Evolutionary conservation across 1,140 invertebrate species (phyloP).

Genomic region (Chlorops oryzae): DNA sequence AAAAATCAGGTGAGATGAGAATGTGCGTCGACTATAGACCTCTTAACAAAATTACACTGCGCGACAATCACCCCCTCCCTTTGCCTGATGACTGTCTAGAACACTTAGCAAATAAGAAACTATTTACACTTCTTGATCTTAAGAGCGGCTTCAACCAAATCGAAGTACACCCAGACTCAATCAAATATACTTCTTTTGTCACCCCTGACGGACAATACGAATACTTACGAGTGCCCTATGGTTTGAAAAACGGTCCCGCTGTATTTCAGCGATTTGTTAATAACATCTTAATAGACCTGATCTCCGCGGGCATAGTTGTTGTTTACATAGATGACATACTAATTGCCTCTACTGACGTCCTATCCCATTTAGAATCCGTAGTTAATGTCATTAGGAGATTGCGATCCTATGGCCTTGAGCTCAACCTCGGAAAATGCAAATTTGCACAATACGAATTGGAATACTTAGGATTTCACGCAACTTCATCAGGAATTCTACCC

Average conservation of each 20-base stretch:
- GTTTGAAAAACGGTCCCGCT: constrained; percentile 43
- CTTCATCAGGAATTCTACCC: constrained; percentile 18
- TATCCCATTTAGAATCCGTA: constrained; percentile 9
- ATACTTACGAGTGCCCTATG: constrained; percentile 48
- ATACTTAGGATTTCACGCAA: constrained; percentile 21
- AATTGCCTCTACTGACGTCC: background rate
- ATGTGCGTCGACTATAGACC: too few relatives aligned
- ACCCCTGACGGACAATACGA: constrained; percentile 47
- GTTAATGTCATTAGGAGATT: constrained; percentile 23
- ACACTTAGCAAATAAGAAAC: too few relatives aligned
- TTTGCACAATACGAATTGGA: constrained; percentile 25
- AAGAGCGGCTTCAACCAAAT: constrained; percentile 1
- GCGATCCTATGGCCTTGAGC: constrained; percentile 31
- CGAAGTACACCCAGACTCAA: background rate
- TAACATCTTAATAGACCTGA: constrained; percentile 26
- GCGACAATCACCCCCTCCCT: too few relatives aligned
- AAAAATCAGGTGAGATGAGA: too few relatives aligned
- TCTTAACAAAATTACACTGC: too few relatives aligned
- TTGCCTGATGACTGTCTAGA: too few relatives aligned
- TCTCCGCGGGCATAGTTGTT: constrained; percentile 3
- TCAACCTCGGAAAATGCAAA: constrained; percentile 43
- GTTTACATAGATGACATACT: constrained; percentile 15
- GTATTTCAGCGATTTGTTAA: constrained; percentile 47
- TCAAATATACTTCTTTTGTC: constrained; percentile 42
- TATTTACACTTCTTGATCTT: background rate